phyloP scores from a whole-genome alignment of 2,797 vertebrate species.

The Neosalanx taihuensis region DNA sequence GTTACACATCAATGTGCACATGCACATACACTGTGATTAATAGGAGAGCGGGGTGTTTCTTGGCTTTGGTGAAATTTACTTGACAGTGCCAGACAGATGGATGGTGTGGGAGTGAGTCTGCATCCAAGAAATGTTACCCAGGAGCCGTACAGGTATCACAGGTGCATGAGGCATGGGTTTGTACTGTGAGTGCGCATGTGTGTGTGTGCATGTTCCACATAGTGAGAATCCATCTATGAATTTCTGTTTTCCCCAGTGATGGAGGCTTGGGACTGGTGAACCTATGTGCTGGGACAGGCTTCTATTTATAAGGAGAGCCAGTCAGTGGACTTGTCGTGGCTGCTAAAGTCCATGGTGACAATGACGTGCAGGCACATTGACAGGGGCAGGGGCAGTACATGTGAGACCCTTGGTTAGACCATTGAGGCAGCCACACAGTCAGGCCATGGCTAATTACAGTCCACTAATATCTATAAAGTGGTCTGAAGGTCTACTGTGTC shows the following conservation, averaged over 20 bases:
- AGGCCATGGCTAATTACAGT: neutral
- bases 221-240: constrained; percentile 4
- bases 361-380: constrained; percentile 61
- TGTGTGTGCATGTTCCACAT: constrained; percentile 10
- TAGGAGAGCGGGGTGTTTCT: constrained; percentile 28
- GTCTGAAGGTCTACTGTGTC: no score
- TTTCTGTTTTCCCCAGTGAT: neutral
- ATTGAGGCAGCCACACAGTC: constrained; percentile 11
- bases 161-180: constrained; percentile 26
- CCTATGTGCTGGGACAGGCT: neutral
- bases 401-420: constrained; percentile 26
- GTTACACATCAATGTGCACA: constrained; percentile 10
- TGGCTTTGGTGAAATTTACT: constrained; percentile 30
- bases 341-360: constrained; percentile 51
- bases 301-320: constrained; percentile 1
- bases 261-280: neutral
- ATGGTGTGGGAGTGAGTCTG: constrained; percentile 38
- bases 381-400: constrained; percentile 33
- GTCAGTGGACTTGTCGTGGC: constrained; percentile 12
- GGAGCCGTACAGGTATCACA: constrained; percentile 48
- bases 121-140: constrained; percentile 33
- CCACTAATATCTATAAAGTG: neutral
- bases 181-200: constrained; percentile 8
- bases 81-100: constrained; percentile 41
- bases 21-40: constrained; percentile 33